phyloP scores from a whole-genome alignment of 1,140 invertebrate genomes.

The Leptopilina clavipes region DNA sequence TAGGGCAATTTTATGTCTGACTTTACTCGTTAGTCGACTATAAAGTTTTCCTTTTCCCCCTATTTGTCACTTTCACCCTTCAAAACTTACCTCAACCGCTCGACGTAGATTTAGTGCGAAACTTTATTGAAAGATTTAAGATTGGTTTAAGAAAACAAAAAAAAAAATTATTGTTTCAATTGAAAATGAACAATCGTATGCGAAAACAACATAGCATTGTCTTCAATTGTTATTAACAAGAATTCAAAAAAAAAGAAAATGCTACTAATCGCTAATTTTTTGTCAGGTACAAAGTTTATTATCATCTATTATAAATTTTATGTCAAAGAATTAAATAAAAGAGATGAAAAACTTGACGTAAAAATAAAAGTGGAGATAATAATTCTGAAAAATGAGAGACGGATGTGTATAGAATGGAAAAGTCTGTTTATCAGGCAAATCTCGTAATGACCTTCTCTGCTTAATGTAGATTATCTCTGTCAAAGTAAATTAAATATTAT shows the following conservation, averaged over 20 bases:
- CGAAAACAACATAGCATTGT: too few relatives aligned
- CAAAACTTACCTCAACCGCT: constrained; percentile 26
- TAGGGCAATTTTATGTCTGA: constrained; percentile 1
- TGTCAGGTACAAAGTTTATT: too few relatives aligned
- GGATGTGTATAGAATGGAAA: neutral
- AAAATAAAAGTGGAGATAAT: too few relatives aligned
- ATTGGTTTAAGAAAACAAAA: neutral
- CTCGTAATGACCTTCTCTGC: neutral
- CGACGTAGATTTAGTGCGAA: constrained; percentile 4
- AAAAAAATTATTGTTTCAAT: neutral
- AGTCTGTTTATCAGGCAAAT: neutral
- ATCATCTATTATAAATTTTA: too few relatives aligned
- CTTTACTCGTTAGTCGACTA: constrained; percentile 27
- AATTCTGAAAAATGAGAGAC: neutral
- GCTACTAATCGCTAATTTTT: too few relatives aligned
- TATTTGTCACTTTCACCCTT: constrained; percentile 26
- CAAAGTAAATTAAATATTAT: neutral
- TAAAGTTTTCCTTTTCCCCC: constrained; percentile 15
- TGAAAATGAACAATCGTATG: neutral
- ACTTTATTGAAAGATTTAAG: constrained; percentile 25
- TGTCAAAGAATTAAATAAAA: too few relatives aligned
- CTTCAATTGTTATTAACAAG: too few relatives aligned
- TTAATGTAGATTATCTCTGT: neutral
- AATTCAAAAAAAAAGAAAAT: too few relatives aligned
- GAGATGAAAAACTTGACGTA: too few relatives aligned